These are phyloP conservation scores for Acleris holmiana DNA, from an alignment of 2,888 invertebrate species.

Conservation along the genomic window DNA sequence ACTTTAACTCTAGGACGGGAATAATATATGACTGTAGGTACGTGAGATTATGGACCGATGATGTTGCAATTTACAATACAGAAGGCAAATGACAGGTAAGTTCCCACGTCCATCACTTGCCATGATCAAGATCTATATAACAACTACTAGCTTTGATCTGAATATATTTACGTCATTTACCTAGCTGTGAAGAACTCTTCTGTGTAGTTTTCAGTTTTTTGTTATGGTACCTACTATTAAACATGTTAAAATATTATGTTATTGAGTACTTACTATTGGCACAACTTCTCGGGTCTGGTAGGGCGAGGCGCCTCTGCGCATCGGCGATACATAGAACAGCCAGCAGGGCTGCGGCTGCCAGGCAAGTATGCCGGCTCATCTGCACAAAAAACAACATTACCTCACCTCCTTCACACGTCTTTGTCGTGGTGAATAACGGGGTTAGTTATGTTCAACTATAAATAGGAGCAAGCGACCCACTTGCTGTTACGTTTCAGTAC, in stretches of 20 bases:
- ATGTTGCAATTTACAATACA: conserved; percentile 22
- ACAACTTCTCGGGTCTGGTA: conserved; percentile 95
- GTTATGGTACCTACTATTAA: too few relatives aligned
- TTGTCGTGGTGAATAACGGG: conserved; percentile 7
- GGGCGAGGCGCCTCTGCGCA: conserved; percentile 93
- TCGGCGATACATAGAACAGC: conserved; percentile 88
- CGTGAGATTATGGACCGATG: conserved; percentile 29
- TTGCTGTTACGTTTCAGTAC: not conserved
- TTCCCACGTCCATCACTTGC: too few relatives aligned
- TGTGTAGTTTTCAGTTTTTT: too few relatives aligned
- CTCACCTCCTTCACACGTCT: conserved; percentile 6
- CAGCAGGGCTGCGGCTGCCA: conserved; percentile 71
- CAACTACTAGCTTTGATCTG: too few relatives aligned
- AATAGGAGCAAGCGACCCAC: not conserved
- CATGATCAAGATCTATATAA: too few relatives aligned
- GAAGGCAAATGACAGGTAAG: too few relatives aligned
- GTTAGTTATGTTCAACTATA: not conserved
- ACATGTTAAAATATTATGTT: not conserved
- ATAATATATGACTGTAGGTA: conserved; percentile 19
- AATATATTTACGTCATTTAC: too few relatives aligned
- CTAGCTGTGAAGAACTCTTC: too few relatives aligned
- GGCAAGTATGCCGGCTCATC: conserved; percentile 76
- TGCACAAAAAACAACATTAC: conserved; percentile 46
- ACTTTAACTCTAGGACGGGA: conserved; percentile 41
- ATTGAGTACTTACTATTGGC: conserved; percentile 91